Conservation (phyloP, 2,797 vertebrate species). For the Cossypha dichroa region DNA sequence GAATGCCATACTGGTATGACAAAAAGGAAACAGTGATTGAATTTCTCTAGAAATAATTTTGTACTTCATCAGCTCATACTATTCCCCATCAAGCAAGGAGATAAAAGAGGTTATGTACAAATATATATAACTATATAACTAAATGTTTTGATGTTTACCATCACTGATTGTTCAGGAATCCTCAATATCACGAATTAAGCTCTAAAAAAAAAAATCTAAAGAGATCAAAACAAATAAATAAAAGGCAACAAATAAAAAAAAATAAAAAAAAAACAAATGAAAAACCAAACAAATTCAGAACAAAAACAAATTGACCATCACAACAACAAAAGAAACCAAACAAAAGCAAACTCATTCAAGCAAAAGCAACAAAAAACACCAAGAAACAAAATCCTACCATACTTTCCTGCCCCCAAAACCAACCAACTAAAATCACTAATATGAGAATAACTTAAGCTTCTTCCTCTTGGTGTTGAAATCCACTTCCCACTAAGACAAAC, state of each 20-base stretch:
- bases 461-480: not conserved
- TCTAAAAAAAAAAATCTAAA: not conserved
- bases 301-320: rapidly evolving
- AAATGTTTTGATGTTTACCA: not conserved
- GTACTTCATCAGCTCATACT: not conserved
- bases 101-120: not conserved
- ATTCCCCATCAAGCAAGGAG: not conserved
- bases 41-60: not conserved
- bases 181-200: not conserved
- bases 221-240: too few relatives aligned
- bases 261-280: too few relatives aligned
- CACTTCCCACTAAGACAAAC: not conserved
- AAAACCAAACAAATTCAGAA: rapidly evolving
- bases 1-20: not conserved
- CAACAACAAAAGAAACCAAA: too few relatives aligned
- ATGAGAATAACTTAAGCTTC: not conserved
- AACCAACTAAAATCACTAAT: not conserved
- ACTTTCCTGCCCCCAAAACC: rapidly evolving
- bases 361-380: rapidly evolving
- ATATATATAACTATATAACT: not conserved
- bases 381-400: rapidly evolving
- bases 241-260: too few relatives aligned
- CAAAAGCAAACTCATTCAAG: not conserved
- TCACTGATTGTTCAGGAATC: not conserved
- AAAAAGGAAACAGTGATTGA: not conserved